Percentiles rank a stretch among this genome's conserved stretches.
Conservation (phyloP, 2,797 vertebrate species). For the Eleutherodactylus coqui region DNA sequence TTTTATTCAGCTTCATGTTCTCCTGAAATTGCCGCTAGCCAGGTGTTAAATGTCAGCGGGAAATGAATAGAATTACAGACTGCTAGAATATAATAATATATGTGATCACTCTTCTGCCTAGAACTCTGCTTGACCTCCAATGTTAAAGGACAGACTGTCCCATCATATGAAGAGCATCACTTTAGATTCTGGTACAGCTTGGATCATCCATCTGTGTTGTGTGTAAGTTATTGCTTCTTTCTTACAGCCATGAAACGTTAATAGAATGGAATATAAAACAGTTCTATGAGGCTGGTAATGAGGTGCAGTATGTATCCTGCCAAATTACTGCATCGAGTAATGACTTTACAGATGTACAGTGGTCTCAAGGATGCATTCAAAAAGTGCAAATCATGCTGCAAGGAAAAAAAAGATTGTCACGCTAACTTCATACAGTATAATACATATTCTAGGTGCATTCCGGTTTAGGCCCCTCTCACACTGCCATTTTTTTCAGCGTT, state of each 20-base stretch:
- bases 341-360: no score
- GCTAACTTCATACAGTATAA: no score
- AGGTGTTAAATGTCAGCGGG: background rate
- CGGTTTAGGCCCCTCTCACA: no score
- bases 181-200: constrained; percentile 91
- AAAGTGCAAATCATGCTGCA: no score
- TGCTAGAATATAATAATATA: background rate
- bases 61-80: background rate
- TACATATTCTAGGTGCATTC: no score
- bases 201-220: constrained; percentile 89
- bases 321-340: no score
- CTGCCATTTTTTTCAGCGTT: no score
- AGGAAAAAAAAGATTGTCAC: no score
- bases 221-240: constrained; percentile 79
- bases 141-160: constrained; percentile 89
- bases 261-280: background rate
- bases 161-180: constrained; percentile 87
- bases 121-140: constrained; percentile 95
- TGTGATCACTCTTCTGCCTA: constrained; percentile 65
- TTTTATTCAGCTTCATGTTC: background rate
- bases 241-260: background rate
- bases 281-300: background rate
- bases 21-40: background rate
- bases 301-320: no score
- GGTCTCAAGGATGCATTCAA: no score